Conservation (phyloP, 2,113 vertebrate species). For the Cromileptes altivelis region DNA sequence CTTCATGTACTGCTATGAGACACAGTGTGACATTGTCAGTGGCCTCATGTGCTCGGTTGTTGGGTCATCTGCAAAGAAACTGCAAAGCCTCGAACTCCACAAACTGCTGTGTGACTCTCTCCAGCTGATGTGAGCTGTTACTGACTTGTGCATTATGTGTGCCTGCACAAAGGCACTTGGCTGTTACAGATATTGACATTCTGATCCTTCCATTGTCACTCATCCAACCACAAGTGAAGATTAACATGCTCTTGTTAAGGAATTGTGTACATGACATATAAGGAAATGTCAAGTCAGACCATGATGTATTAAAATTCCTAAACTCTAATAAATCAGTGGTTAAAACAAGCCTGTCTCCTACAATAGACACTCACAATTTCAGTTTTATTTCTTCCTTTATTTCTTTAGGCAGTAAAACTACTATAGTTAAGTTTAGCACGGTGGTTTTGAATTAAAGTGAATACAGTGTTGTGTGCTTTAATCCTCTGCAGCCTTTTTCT, state of each 20-base stretch:
- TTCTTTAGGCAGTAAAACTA: too few species aligned
- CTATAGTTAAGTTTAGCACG: too few species aligned
- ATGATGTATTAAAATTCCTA: neutral
- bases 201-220: conserved; percentile 3
- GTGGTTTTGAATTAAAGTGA: too few species aligned
- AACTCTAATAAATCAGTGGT: neutral
- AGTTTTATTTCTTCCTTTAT: too few species aligned
- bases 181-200: conserved; percentile 19
- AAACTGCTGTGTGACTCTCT: neutral
- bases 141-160: conserved; percentile 34
- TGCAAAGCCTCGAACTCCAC: neutral
- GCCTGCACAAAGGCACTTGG: conserved; percentile 17
- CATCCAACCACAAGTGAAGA: neutral
- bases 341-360: neutral
- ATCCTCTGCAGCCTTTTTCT: too few species aligned
- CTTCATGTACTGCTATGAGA: neutral
- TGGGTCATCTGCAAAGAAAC: neutral
- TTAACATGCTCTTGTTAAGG: neutral
- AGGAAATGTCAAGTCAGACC: neutral
- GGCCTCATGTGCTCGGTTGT: conserved; percentile 1
- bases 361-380: neutral
- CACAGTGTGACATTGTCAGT: neutral
- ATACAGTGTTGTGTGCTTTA: too few species aligned
- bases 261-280: neutral
- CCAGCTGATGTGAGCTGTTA: conserved; percentile 16